These are phyloP conservation scores for Emydocephalus ijimae DNA, from an alignment of 2,113 vertebrate species.

Conservation along the genomic window DNA sequence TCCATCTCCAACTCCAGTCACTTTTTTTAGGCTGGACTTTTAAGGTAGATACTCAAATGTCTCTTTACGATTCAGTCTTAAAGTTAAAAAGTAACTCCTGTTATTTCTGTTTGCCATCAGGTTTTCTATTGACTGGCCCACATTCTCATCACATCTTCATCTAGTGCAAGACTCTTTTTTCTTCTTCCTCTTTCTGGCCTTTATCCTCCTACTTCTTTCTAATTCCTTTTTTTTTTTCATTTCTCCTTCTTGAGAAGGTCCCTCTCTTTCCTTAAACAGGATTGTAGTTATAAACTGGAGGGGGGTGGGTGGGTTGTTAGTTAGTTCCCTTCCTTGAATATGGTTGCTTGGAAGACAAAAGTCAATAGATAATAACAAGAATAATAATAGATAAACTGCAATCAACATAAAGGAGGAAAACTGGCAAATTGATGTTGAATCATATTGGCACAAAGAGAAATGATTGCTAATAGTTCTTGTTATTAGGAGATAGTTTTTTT, in stretches of 20 bases:
- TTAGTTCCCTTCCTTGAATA: conserved; percentile 5
- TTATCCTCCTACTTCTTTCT: neutral
- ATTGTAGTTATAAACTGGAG: neutral
- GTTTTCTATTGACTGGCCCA: neutral
- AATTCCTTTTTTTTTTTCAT: neutral
- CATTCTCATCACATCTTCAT: neutral
- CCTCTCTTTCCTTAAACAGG: neutral
- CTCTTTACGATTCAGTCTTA: neutral
- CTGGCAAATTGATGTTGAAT: neutral
- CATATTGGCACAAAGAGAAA: neutral
- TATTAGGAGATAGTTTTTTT: neutral
- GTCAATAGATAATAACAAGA: neutral
- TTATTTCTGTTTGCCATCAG: neutral
- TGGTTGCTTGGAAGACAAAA: neutral
- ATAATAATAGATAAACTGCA: neutral
- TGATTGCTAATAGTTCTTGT: neutral
- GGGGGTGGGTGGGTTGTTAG: no score
- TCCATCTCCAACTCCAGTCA: neutral
- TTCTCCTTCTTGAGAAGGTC: neutral
- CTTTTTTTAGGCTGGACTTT: neutral
- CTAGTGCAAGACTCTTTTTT: neutral
- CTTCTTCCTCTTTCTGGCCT: neutral
- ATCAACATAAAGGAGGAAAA: neutral
- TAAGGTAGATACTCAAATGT: neutral
- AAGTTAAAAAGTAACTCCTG: neutral